Conservation (phyloP, 2,888 invertebrate genomes). For the Caenorhabditis sulstoni region DNA sequence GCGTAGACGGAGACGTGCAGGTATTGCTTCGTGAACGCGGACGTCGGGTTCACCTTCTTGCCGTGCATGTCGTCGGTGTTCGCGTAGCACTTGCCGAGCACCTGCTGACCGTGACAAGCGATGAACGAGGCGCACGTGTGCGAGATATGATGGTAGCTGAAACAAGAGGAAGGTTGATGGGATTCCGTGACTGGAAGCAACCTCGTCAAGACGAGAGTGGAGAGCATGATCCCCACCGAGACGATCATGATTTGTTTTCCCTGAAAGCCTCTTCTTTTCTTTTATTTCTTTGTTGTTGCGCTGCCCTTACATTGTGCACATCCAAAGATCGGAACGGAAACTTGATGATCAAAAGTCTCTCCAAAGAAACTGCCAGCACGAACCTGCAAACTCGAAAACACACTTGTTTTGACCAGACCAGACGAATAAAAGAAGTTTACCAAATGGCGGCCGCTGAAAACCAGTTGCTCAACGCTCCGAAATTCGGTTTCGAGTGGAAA, state of each 20-base stretch:
- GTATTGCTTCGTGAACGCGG: conserved; percentile 52
- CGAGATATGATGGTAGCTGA: conserved; percentile 67
- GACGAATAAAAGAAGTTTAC: conserved; percentile 40
- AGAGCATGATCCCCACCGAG: conserved; percentile 57
- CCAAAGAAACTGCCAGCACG: conserved; percentile 71
- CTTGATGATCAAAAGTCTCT: conserved; percentile 72
- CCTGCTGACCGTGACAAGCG: conserved; percentile 64
- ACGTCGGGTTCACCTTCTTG: conserved; percentile 62
- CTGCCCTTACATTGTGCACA: conserved; percentile 61
- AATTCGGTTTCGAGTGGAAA: conserved; percentile 67
- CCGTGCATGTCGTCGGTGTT: conserved; percentile 59
- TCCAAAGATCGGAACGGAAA: conserved; percentile 72
- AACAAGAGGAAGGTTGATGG: neutral
- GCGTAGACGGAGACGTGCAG: conserved; percentile 52
- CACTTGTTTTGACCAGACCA: neutral
- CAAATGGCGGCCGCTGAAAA: conserved; percentile 74
- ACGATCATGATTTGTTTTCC: conserved; percentile 60
- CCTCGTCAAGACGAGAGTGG: conserved; percentile 63
- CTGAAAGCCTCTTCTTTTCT: conserved; percentile 37
- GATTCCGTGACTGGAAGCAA: neutral
- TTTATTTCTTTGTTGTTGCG: neutral
- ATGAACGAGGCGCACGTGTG: conserved; percentile 62
- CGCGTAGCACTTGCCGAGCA: conserved; percentile 62
- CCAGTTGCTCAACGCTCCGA: conserved; percentile 72
- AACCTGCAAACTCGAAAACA: conserved; percentile 61